Evolutionary conservation across 2,888 invertebrate genomes (phyloP), one percentile per base, ranked within the genome.

Genomic region (Globia sparganii): DNA sequence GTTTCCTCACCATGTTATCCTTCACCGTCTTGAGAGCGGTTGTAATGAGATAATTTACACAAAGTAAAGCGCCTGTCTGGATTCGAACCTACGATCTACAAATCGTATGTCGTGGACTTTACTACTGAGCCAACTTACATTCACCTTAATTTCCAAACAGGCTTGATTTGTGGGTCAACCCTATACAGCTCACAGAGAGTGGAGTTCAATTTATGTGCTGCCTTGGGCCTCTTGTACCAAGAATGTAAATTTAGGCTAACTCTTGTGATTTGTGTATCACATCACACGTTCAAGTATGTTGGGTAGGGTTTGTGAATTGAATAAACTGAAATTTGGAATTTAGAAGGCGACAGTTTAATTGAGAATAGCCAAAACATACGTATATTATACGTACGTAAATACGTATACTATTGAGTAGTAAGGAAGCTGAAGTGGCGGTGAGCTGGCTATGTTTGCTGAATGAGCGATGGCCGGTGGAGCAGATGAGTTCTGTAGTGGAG

Each of bases 201-300:
- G 77, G 59, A 80, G 49, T 72, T 69, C 77, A 86, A 87, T 81
- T 86, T 81, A 81, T 78, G 73, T 75, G 59, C 43, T 58, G 66
- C 58, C 69, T 31, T 56, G 40, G 6, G 86, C 56, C 82, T 43
- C 67, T 75, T 59, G 86, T 75, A 68, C 72, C 75, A 56, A 49
- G 49, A 77, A 81, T 43, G 82, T 77, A 11, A 91, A 81, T 89
- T 67, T 69, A 34, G 62, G n/a, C 59, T n/a, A 40, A 76, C 75
- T 79, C 72, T 70, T 68, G 62, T 65, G 62, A 81, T 78, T 84
- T 81, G 64, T 72, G 59, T 61, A 71, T 77, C 43, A 56, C 61
- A 65, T 62, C 53, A 59, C 25, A 40, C 49, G 56, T 34, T 65
- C 31, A 3, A 28, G 53, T 40, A 49, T 34, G 21, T 11, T 28